phyloP scores from a whole-genome alignment of 2,888 invertebrate genomes.

The Morpho deidamia region DNA sequence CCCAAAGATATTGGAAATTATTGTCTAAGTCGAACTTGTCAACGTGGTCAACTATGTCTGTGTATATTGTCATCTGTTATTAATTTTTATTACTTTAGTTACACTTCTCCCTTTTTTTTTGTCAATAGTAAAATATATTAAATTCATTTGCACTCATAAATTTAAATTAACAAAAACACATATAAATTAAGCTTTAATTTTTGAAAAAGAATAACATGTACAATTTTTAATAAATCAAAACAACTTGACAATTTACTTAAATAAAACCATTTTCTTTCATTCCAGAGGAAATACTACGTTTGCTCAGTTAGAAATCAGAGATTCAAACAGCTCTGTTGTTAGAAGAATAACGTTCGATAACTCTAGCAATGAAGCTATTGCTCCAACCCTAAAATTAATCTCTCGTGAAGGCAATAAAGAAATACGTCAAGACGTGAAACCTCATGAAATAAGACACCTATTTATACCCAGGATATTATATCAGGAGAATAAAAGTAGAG shows the following conservation, averaged over 20 bases:
- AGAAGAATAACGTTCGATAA: constrained; percentile 64
- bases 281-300: constrained; percentile 69
- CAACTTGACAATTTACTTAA: too few relatives aligned
- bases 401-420: constrained; percentile 62
- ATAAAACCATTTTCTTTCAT: background rate
- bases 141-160: too few relatives aligned
- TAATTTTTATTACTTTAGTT: too few relatives aligned
- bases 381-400: constrained; percentile 50
- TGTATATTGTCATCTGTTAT: too few relatives aligned
- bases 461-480: constrained; percentile 55
- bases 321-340: constrained; percentile 56
- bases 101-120: too few relatives aligned
- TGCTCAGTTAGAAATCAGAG: constrained; percentile 66
- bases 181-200: background rate
- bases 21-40: too few relatives aligned
- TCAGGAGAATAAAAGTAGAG: constrained; percentile 59
- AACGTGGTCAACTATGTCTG: too few relatives aligned
- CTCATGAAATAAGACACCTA: constrained; percentile 66
- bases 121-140: too few relatives aligned
- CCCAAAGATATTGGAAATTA: too few relatives aligned
- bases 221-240: too few relatives aligned
- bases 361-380: constrained; percentile 51
- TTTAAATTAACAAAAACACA: too few relatives aligned
- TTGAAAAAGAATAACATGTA: background rate
- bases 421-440: constrained; percentile 59